phyloP scores from a whole-genome alignment of 2,113 vertebrate genomes.

The Melanocharis versteri region DNA sequence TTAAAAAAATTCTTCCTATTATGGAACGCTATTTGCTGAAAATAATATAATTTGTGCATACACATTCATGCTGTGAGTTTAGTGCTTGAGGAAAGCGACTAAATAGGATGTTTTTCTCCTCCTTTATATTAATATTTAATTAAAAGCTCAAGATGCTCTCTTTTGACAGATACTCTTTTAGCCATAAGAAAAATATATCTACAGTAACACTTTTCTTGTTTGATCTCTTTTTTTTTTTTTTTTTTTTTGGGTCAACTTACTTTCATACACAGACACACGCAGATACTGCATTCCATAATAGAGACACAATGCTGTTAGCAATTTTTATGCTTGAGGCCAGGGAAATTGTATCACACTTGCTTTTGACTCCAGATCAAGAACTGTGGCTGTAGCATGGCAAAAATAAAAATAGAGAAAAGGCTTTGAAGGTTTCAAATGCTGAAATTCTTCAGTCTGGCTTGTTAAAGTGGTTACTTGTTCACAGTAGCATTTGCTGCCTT shows the following conservation, averaged over 20 bases:
- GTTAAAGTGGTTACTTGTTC: neutral
- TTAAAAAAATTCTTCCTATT: neutral
- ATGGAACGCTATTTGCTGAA: neutral
- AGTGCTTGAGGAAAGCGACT: neutral
- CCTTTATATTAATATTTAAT: constrained; percentile 37
- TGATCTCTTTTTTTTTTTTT: neutral
- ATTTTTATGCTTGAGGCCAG: constrained; percentile 10
- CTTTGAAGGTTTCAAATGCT: constrained; percentile 11
- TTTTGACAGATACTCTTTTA: neutral
- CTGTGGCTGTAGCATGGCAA: neutral
- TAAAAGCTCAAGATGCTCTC: neutral
- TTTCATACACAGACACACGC: neutral
- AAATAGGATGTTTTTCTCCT: neutral
- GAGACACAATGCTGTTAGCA: constrained; percentile 2
- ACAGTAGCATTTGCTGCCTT: neutral
- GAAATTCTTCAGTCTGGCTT: neutral
- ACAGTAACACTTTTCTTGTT: neutral
- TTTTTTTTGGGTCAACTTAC: neutral
- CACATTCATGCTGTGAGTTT: neutral
- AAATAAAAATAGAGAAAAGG: neutral
- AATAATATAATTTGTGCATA: neutral
- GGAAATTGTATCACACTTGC: neutral
- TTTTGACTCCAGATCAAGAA: constrained; percentile 41
- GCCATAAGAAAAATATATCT: neutral
- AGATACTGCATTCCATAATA: neutral